A percentile compares a stretch with the other conserved stretches of the same genome.
These are phyloP conservation scores for Takifugu bimaculatus DNA, from an alignment of 2,113 vertebrate species.

Conservation along the genomic window DNA sequence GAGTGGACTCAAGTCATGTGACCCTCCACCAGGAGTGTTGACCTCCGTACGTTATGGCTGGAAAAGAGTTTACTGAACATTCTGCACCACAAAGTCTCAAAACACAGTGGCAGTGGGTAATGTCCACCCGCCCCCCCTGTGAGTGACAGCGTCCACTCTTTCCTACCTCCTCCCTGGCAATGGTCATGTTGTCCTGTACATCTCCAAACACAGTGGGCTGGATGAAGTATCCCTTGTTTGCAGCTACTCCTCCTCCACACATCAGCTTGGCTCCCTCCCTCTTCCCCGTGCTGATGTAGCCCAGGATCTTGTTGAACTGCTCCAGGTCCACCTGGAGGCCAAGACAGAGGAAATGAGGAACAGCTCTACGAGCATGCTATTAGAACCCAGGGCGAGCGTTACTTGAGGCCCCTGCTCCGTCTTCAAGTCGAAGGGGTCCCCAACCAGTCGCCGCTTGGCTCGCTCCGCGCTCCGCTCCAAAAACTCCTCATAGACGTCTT, in stretches of 20 bases:
- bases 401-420: slow-evolving; percentile 98
- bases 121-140: no score
- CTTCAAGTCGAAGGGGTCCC: slow-evolving; percentile 87
- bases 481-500: slow-evolving; percentile 87
- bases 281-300: slow-evolving; percentile 87
- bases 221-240: slow-evolving; percentile 93
- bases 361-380: background rate
- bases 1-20: background rate
- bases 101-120: no score
- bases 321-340: slow-evolving; percentile 71
- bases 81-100: no score
- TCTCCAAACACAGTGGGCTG: slow-evolving; percentile 94
- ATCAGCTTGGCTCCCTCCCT: slow-evolving; percentile 90
- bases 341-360: background rate
- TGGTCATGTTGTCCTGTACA: slow-evolving; percentile 91
- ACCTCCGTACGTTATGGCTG: no score
- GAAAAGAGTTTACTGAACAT: no score
- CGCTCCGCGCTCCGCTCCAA: slow-evolving; percentile 86
- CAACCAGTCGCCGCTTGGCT: slow-evolving; percentile 85
- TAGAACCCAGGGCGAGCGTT: background rate
- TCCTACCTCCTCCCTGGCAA: slow-evolving; percentile 90
- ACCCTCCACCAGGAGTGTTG: no score
- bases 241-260: slow-evolving; percentile 85
- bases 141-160: no score
- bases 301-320: slow-evolving; percentile 92